These are phyloP conservation scores for Caenorhabditis inopinata DNA, from an alignment of 1,140 invertebrate species.

Conservation along the genomic window DNA sequence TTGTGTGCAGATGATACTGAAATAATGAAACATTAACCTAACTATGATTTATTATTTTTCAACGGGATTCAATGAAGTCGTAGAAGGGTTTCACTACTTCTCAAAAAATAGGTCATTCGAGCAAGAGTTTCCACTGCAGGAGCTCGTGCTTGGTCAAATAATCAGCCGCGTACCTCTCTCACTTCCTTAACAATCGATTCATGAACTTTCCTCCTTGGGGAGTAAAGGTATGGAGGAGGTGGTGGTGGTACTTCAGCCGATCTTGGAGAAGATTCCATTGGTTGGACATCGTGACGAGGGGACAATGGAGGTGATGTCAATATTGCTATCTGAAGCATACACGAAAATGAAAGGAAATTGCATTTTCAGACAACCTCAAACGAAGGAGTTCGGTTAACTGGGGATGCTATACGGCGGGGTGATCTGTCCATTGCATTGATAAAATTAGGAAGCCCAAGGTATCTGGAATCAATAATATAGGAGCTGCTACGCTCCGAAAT, in stretches of 20 bases:
- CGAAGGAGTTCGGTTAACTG: conserved; percentile 13
- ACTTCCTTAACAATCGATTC: conserved; percentile 17
- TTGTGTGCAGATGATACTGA: neutral
- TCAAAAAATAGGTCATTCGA: too few relatives aligned
- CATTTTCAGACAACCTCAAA: neutral
- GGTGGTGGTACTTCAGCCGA: neutral
- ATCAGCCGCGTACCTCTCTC: neutral
- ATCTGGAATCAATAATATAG: neutral
- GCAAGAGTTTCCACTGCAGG: too few relatives aligned
- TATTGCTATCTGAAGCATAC: neutral
- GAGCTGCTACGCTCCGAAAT: too few relatives aligned
- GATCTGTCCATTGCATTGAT: conserved; percentile 10
- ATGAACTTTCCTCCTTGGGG: conserved; percentile 7
- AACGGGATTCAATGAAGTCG: too few relatives aligned
- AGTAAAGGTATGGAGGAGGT: conserved; percentile 10
- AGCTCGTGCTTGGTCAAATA: too few relatives aligned
- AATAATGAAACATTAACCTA: neutral
- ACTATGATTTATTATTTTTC: too few relatives aligned
- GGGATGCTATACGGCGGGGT: neutral
- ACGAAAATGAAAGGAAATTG: neutral
- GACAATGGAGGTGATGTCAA: neutral
- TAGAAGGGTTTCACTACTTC: too few relatives aligned
- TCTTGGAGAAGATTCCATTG: neutral
- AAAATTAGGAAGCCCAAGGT: neutral
- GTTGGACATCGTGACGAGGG: neutral